Evolutionary conservation across 2,888 invertebrate genomes (phyloP).

Genomic region (Synanthedon myopaeformis): DNA sequence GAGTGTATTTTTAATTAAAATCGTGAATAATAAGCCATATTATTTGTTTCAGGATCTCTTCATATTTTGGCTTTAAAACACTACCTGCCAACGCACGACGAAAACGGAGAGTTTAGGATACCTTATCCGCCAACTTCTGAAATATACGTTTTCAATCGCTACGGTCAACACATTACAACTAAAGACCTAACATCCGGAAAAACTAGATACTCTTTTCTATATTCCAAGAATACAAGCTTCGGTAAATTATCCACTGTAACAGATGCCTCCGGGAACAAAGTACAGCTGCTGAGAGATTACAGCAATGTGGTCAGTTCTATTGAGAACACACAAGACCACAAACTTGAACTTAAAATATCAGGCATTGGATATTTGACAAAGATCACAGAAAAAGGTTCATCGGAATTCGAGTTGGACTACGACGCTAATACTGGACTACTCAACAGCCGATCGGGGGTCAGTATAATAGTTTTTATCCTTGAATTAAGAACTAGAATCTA

Average conservation of each 20-base stretch:
- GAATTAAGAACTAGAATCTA: no score
- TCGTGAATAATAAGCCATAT: not conserved
- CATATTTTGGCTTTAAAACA: conserved; percentile 89
- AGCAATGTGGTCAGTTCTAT: conserved; percentile 93
- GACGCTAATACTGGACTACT: conserved; percentile 90
- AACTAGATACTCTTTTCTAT: conserved; percentile 93
- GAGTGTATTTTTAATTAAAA: not conserved
- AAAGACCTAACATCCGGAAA: conserved; percentile 95
- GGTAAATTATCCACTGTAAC: conserved; percentile 94
- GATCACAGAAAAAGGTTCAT: conserved; percentile 88
- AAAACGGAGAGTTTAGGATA: conserved; percentile 92
- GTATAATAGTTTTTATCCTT: conserved; percentile 21
- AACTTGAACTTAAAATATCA: conserved; percentile 91
- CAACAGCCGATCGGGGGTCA: conserved; percentile 83
- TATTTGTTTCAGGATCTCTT: conserved; percentile 72
- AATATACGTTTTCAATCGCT: conserved; percentile 92
- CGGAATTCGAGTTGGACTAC: conserved; percentile 91
- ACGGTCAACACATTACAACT: conserved; percentile 96
- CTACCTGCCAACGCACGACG: conserved; percentile 87
- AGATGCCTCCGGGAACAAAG: conserved; percentile 93
- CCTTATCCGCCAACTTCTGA: conserved; percentile 94
- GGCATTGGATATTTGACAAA: conserved; percentile 92
- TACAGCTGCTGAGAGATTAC: conserved; percentile 91
- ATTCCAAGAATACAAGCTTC: conserved; percentile 96
- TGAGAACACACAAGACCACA: conserved; percentile 94